phyloP scores from a whole-genome alignment of 2,113 vertebrate species.

The Bucco capensis region DNA sequence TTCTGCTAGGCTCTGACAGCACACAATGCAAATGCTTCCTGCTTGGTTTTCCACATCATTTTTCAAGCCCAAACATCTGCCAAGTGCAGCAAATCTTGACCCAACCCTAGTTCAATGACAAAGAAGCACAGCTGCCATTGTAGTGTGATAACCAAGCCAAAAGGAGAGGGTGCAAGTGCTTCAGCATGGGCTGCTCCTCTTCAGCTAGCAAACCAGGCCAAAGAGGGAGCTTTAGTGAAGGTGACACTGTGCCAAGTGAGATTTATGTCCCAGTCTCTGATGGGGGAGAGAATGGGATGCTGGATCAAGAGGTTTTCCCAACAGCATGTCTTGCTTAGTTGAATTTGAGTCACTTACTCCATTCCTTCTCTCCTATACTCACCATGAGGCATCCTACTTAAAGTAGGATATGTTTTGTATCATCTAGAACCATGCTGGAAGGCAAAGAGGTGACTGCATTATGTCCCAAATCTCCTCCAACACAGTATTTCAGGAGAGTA shows the following conservation, averaged over 20 bases:
- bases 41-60: not conserved
- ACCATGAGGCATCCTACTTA: not conserved
- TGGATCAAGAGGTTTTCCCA: not conserved
- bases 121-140: not conserved
- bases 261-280: not conserved
- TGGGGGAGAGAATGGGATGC: not conserved
- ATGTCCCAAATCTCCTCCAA: too few relatives aligned
- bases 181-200: not conserved
- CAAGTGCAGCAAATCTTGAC: not conserved
- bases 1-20: not conserved
- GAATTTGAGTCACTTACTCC: not conserved
- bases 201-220: not conserved
- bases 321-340: not conserved
- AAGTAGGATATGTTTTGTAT: not conserved
- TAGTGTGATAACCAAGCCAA: not conserved
- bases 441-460: not conserved
- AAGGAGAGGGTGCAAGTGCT: not conserved
- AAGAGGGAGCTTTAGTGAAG: not conserved
- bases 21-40: not conserved
- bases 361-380: not conserved
- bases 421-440: not conserved
- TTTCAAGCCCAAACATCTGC: slow-evolving; percentile 9
- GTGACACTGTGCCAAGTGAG: slow-evolving; percentile 1
- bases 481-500: not conserved
- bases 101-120: not conserved